These are phyloP conservation scores for Homalodisca vitripennis DNA, from an alignment of 1,140 invertebrate genomes.

Conservation along the genomic window DNA sequence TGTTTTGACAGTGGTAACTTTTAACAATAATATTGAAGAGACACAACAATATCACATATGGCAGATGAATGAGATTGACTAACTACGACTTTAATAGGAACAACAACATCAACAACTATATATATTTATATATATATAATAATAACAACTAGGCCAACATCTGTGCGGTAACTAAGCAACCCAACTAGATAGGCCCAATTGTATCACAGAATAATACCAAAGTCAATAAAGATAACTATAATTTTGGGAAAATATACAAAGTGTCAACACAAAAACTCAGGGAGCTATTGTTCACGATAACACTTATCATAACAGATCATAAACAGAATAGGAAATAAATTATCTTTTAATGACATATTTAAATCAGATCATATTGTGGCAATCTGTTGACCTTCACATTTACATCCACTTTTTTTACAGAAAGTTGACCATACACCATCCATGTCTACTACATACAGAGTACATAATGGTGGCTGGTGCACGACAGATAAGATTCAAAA, in stretches of 20 bases:
- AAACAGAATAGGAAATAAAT: neutral
- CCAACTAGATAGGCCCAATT: conserved; percentile 26
- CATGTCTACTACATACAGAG: neutral
- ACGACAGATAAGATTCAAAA: neutral
- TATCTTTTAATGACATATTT: neutral
- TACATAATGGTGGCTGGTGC: neutral
- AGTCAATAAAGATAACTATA: conserved; percentile 12
- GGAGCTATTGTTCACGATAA: neutral
- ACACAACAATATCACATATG: conserved; percentile 38
- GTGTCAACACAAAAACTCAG: neutral
- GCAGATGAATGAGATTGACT: conserved; percentile 36
- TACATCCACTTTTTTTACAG: neutral
- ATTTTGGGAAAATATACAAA: conserved; percentile 1
- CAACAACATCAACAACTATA: conserved; percentile 31
- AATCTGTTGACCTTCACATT: neutral
- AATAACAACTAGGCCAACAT: conserved; percentile 23
- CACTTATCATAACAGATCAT: neutral
- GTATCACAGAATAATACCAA: conserved; percentile 15
- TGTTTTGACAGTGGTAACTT: conserved; percentile 37
- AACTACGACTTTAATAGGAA: conserved; percentile 28
- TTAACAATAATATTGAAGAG: conserved; percentile 29
- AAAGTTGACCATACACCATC: neutral
- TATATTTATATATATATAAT: conserved; percentile 13
- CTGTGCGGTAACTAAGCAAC: conserved; percentile 23
- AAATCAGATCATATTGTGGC: conserved; percentile 6